Base-by-base conservation (phyloP, 2,888 invertebrate genomes). In the Meteorus colon region DNA sequence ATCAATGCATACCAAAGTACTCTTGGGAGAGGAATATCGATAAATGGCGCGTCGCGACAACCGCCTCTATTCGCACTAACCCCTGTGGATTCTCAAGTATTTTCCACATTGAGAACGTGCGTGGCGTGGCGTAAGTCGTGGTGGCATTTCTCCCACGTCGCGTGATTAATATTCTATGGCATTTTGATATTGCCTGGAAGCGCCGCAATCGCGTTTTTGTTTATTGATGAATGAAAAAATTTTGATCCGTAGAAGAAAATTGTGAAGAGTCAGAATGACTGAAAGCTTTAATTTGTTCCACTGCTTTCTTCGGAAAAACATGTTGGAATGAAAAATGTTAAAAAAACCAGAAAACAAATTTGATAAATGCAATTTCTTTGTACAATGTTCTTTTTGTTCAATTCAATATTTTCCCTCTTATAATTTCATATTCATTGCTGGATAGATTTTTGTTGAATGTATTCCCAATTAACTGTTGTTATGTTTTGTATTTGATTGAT, bases 151-250 rank as follows among this genome's bases (percentile, higher is more conserved):
- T 24, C 27, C 34, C 24, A 29, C 4, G 41, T 31, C 78, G 80
- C 78, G 80, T 80, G 81, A 84, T 85, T 85, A 84, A 84, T 85
- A 84, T 84, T 83, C 81, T 81, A 74, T 77, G 78, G 77, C 59
- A 63, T 55, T 63, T 55, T 60, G 65, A 70, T 76, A 77, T 69
- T 81, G 80, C 79, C 74, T 65, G 41, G 69, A 77, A 77, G 77
- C 81, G 16, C 63, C n/a, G 34, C 59, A 77, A 77, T 79, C 73
- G 48, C 75, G 74, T 77, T 77, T 68, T 68, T 24, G 19, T 55
- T 55, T 55, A 55, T 19, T 55, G 19, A 55, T 55, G 19, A 19
- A 68, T 41, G 48, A n/a, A 45, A 24, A 4, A 41, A 29, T n/a
- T n/a, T 62, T 29, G 74, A 71, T 41, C 19, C 45, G 31, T 27